Evolutionary conservation across 2,797 vertebrate species (phyloP).

Genomic region (Eupleurogrammus muticus): DNA sequence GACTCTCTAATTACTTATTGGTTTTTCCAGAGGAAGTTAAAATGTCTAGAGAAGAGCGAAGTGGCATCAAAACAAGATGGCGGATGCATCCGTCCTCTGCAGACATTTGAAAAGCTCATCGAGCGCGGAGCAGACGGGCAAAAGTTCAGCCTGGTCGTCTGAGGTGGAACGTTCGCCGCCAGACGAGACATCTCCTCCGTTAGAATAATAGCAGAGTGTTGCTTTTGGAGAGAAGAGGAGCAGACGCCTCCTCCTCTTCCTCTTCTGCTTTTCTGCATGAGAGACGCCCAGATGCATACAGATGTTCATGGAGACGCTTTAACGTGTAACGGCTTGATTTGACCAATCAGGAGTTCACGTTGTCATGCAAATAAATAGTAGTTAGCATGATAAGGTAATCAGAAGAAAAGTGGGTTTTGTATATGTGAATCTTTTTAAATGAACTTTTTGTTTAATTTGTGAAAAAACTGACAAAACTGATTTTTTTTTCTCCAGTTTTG

Average conservation of each 20-base stretch:
- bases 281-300: too few relatives aligned
- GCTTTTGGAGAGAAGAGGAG: slow-evolving; percentile 65
- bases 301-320: too few relatives aligned
- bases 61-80: not conserved
- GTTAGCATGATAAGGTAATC: too few relatives aligned
- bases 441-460: too few relatives aligned
- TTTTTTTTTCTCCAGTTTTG: too few relatives aligned
- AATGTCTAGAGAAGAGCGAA: slow-evolving; percentile 12
- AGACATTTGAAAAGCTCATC: slow-evolving; percentile 7
- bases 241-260: not conserved
- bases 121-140: slow-evolving; percentile 56
- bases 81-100: not conserved
- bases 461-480: too few relatives aligned
- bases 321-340: too few relatives aligned
- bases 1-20: slow-evolving; percentile 19
- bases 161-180: slow-evolving; percentile 37
- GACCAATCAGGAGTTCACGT: too few relatives aligned
- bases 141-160: slow-evolving; percentile 63
- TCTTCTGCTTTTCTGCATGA: too few relatives aligned
- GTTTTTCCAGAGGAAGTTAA: slow-evolving; percentile 22
- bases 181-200: slow-evolving; percentile 54
- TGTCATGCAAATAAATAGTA: too few relatives aligned
- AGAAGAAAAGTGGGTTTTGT: too few relatives aligned
- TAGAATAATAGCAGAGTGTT: slow-evolving; percentile 58
- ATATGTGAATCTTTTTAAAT: too few relatives aligned